Evolutionary conservation across 1,140 invertebrate species (phyloP).

Genomic region (Drosophila carrolli): DNA sequence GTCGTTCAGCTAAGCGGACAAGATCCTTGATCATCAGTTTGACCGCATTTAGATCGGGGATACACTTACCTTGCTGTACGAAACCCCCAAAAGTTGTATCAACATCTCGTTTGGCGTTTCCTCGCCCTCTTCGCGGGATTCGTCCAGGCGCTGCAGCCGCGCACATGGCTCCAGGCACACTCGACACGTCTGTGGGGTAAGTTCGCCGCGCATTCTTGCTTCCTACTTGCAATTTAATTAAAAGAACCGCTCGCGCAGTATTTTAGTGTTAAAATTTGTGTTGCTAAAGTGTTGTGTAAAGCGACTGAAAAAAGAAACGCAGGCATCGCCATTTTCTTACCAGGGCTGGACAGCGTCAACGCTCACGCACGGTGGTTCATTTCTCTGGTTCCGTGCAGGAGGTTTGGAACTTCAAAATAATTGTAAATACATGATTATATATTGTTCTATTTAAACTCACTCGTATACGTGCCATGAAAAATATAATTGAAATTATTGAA

Average conservation of each 20-base stretch:
- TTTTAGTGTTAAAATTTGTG: slow-evolving; percentile 76
- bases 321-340: slow-evolving; percentile 59
- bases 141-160: slow-evolving; percentile 66
- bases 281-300: slow-evolving; percentile 76
- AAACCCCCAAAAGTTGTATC: slow-evolving; percentile 62
- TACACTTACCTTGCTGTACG: slow-evolving; percentile 61
- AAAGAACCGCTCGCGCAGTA: slow-evolving; percentile 64
- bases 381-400: slow-evolving; percentile 11
- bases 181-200: slow-evolving; percentile 70
- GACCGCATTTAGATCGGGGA: neutral
- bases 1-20: slow-evolving; percentile 50
- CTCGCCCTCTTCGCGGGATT: slow-evolving; percentile 73
- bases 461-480: no score
- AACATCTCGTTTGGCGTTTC: slow-evolving; percentile 81
- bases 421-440: no score
- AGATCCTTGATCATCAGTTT: neutral
- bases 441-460: no score
- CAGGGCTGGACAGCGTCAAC: slow-evolving; percentile 30
- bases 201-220: slow-evolving; percentile 59
- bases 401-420: no score
- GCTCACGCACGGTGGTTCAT: neutral
- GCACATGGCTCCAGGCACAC: slow-evolving; percentile 64
- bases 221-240: slow-evolving; percentile 47
- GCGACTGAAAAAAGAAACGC: slow-evolving; percentile 55
- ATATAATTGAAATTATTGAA: no score